These are phyloP conservation scores for Conus ventricosus DNA, from an alignment of 1,140 invertebrate species.

Conservation along the genomic window DNA sequence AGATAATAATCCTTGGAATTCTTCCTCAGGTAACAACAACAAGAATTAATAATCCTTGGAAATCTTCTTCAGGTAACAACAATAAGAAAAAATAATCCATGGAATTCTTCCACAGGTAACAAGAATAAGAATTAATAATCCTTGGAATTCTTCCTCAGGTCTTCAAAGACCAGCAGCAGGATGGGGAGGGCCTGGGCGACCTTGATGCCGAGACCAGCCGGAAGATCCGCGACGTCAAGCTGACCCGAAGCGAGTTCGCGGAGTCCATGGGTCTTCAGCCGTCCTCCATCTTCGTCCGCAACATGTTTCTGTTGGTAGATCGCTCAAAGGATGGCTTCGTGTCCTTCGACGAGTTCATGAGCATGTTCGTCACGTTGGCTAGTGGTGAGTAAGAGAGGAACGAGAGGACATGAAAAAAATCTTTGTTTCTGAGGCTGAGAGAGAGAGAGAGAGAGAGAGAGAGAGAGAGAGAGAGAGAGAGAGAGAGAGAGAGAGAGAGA, in stretches of 20 bases:
- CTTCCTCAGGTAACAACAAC: no score
- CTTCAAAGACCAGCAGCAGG: background rate
- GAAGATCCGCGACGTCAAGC: slow-evolving; percentile 56
- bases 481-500: background rate
- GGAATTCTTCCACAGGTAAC: no score
- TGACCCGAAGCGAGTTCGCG: slow-evolving; percentile 88
- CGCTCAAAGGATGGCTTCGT: slow-evolving; percentile 96
- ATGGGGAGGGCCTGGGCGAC: slow-evolving; percentile 15
- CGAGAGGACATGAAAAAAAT: no score
- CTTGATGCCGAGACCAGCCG: slow-evolving; percentile 46
- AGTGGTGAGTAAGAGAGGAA: slow-evolving; percentile 70
- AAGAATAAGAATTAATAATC: no score
- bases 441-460: background rate
- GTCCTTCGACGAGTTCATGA: slow-evolving; percentile 98
- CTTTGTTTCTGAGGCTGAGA: background rate
- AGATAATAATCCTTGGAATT: no score
- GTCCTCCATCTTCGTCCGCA: slow-evolving; percentile 97
- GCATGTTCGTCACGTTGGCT: slow-evolving; percentile 90
- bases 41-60: no score
- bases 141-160: background rate
- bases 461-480: background rate
- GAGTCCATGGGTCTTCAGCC: slow-evolving; percentile 97
- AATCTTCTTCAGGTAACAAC: no score
- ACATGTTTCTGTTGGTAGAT: slow-evolving; percentile 99
- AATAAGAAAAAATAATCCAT: no score